Conservation (phyloP, 1,140 invertebrate genomes). For the Diorhabda carinulata region DNA sequence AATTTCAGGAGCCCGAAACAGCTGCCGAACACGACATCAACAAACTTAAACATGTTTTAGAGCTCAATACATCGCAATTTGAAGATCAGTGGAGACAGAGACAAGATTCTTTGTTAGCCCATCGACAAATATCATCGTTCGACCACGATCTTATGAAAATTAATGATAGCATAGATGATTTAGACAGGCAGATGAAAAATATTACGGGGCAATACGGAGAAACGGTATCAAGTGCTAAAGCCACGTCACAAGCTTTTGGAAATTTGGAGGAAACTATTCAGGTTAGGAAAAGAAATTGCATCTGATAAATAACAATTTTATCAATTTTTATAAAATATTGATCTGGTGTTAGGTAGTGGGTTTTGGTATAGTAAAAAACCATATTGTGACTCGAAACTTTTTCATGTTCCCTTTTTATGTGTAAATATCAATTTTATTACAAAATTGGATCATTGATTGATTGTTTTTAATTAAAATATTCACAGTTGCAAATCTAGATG, state of each 20-base stretch:
- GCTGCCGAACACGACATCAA: slow-evolving; percentile 66
- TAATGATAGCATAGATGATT: slow-evolving; percentile 65
- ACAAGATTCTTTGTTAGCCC: slow-evolving; percentile 59
- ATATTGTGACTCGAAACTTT: too few relatives aligned
- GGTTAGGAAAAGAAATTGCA: slow-evolving; percentile 50
- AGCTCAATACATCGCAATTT: slow-evolving; percentile 54
- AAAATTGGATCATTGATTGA: too few relatives aligned
- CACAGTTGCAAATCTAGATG: too few relatives aligned
- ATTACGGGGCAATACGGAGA: slow-evolving; percentile 69
- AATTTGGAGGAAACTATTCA: slow-evolving; percentile 78
- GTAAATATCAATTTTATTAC: too few relatives aligned
- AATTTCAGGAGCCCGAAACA: slow-evolving; percentile 62
- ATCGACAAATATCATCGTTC: slow-evolving; percentile 66
- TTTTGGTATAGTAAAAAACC: too few relatives aligned
- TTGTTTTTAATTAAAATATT: too few relatives aligned
- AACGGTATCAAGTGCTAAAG: slow-evolving; percentile 63
- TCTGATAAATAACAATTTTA: too few relatives aligned
- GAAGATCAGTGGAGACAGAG: slow-evolving; percentile 59
- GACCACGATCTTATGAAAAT: slow-evolving; percentile 69
- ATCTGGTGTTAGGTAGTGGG: too few relatives aligned
- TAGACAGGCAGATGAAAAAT: slow-evolving; percentile 59
- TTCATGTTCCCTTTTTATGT: too few relatives aligned
- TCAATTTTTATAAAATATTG: too few relatives aligned
- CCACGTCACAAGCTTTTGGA: slow-evolving; percentile 66
- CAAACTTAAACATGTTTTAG: slow-evolving; percentile 62